Evolutionary conservation across 92 coral and sea anemone genomes (phyloP).

Genomic region (Zoanthus sociatus): DNA sequence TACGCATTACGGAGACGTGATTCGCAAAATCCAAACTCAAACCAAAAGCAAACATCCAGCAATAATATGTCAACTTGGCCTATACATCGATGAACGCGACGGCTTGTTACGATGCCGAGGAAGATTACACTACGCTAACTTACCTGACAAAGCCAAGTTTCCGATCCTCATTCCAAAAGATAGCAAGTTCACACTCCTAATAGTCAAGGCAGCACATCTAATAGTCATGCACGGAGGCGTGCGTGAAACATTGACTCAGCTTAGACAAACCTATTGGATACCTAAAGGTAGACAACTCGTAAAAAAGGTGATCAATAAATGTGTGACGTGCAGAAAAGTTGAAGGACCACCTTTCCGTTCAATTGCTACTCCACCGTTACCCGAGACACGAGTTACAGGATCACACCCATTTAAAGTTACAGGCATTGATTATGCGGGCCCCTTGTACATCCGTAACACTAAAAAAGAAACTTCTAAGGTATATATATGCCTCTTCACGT

Average conservation of each 20-base stretch:
- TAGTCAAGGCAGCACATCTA: slow-evolving; percentile 11
- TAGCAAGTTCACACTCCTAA: slow-evolving; percentile 1
- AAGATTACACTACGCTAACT: not conserved
- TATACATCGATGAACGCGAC: slow-evolving; percentile 28
- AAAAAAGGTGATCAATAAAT: slow-evolving; percentile 21
- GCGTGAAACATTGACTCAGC: not conserved
- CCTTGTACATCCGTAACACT: slow-evolving; percentile 22
- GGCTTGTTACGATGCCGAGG: slow-evolving; percentile 35
- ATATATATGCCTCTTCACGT: not conserved
- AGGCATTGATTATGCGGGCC: slow-evolving; percentile 39
- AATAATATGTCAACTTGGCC: slow-evolving; percentile 22
- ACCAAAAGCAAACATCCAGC: slow-evolving; percentile 1
- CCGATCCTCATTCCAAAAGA: slow-evolving; percentile 38
- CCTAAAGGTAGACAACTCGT: slow-evolving; percentile 36
- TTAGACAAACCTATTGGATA: slow-evolving; percentile 43
- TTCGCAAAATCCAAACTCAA: not conserved
- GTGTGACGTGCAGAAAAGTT: slow-evolving; percentile 47
- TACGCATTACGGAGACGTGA: slow-evolving; percentile 33
- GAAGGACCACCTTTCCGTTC: slow-evolving; percentile 58
- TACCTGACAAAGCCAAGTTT: slow-evolving; percentile 15
- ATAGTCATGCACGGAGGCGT: slow-evolving; percentile 35
- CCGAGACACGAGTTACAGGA: slow-evolving; percentile 39
- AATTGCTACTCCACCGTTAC: slow-evolving; percentile 35
- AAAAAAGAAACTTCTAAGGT: slow-evolving; percentile 22
- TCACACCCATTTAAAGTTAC: slow-evolving; percentile 41